Conservation (phyloP, 1,140 invertebrate genomes). For the Chironomus striatipennis region DNA sequence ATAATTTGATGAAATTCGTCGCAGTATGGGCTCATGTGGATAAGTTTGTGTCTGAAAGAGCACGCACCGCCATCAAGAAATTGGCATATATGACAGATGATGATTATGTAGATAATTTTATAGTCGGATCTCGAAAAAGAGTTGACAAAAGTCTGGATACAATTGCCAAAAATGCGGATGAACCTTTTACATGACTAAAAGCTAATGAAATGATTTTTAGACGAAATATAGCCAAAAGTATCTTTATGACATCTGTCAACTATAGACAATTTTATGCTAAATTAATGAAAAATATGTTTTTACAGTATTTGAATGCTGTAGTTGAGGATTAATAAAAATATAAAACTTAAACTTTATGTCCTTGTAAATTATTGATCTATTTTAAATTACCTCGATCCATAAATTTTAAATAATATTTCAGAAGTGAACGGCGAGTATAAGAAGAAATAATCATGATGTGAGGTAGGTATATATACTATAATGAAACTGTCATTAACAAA, state of each 20-base stretch:
- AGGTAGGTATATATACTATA: too few species aligned
- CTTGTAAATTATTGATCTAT: neutral
- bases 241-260: neutral
- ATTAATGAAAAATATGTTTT: neutral
- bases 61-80: neutral
- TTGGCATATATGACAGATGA: neutral
- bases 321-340: neutral
- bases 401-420: too few species aligned
- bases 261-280: neutral
- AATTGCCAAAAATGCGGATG: neutral
- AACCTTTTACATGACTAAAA: slow-evolving; percentile 16
- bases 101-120: neutral
- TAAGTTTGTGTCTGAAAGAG: neutral
- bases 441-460: too few species aligned
- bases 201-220: neutral
- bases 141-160: neutral
- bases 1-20: neutral
- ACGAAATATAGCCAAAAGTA: neutral
- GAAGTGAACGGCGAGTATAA: too few species aligned
- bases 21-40: neutral
- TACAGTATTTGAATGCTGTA: neutral
- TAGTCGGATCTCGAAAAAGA: neutral
- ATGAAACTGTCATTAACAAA: too few species aligned
- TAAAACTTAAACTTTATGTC: neutral
- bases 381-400: neutral